phyloP scores from a whole-genome alignment of 2,888 invertebrate species.

The Spodoptera littoralis region DNA sequence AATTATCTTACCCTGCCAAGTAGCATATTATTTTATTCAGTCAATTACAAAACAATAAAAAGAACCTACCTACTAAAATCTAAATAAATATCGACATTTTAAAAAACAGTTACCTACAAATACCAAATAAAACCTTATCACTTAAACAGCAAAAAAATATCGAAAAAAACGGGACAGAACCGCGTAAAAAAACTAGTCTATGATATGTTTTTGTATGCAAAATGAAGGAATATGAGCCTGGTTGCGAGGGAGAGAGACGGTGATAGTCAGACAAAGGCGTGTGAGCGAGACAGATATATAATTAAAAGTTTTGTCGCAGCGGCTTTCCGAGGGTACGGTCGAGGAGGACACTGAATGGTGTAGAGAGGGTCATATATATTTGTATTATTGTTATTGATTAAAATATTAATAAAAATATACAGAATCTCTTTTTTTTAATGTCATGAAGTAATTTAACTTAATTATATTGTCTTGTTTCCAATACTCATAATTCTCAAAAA shows the following conservation, averaged over 20 bases:
- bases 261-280: conserved; percentile 51
- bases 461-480: too few relatives aligned
- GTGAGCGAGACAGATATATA: conserved; percentile 78
- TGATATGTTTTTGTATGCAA: conserved; percentile 57
- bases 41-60: too few relatives aligned
- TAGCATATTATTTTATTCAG: too few relatives aligned
- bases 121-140: conserved; percentile 7
- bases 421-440: too few relatives aligned
- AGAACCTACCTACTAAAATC: too few relatives aligned
- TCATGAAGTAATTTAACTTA: too few relatives aligned
- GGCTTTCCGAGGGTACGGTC: conserved; percentile 83
- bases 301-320: conserved; percentile 88
- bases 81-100: too few relatives aligned
- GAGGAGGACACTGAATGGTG: conserved; percentile 55
- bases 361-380: conserved; percentile 53
- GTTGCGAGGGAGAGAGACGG: conserved; percentile 45
- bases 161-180: conserved; percentile 33
- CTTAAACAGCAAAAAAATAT: conserved; percentile 33
- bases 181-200: conserved; percentile 39
- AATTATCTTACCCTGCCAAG: too few relatives aligned
- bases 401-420: too few relatives aligned
- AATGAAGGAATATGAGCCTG: conserved; percentile 59
- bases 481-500: too few relatives aligned
- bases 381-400: too few relatives aligned
- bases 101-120: conserved; percentile 5